Conservation (phyloP, 2,888 invertebrate species). For the Agriopis leucophaearia region DNA sequence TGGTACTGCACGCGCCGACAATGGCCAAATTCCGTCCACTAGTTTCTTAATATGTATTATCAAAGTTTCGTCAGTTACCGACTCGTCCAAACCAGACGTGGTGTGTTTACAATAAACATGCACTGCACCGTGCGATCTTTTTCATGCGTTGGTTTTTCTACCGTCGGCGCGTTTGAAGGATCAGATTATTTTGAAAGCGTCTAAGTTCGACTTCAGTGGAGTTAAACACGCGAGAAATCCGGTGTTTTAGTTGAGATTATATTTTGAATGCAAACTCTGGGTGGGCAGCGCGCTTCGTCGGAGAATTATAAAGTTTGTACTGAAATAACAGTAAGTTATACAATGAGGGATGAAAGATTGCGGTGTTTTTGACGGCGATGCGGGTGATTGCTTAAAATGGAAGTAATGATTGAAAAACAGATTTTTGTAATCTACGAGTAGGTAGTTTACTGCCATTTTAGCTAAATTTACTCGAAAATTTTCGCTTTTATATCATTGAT, state of each 20-base stretch:
- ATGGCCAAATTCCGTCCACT: conserved; percentile 17
- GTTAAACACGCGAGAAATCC: conserved; percentile 51
- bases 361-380: conserved; percentile 42
- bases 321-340: conserved; percentile 52
- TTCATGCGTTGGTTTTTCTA: conserved; percentile 38
- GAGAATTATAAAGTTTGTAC: conserved; percentile 45
- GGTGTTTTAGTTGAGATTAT: conserved; percentile 55
- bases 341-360: conserved; percentile 44
- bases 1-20: conserved; percentile 1
- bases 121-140: conserved; percentile 44
- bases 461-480: too few relatives aligned
- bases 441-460: too few relatives aligned
- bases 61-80: conserved; percentile 10
- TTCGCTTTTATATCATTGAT: too few relatives aligned
- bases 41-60: conserved; percentile 20
- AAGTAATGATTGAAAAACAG: conserved; percentile 2
- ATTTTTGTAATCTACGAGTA: too few relatives aligned
- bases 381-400: conserved; percentile 39
- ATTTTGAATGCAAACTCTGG: conserved; percentile 51
- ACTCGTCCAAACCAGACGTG: conserved; percentile 32
- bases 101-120: conserved; percentile 51
- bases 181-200: conserved; percentile 57
- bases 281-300: conserved; percentile 58
- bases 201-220: conserved; percentile 47
- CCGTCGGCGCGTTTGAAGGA: conserved; percentile 46